A percentile compares a stretch with the other conserved stretches of the same genome.
phyloP scores from a whole-genome alignment of 1,140 invertebrate species.

The Reticulitermes speratus region DNA sequence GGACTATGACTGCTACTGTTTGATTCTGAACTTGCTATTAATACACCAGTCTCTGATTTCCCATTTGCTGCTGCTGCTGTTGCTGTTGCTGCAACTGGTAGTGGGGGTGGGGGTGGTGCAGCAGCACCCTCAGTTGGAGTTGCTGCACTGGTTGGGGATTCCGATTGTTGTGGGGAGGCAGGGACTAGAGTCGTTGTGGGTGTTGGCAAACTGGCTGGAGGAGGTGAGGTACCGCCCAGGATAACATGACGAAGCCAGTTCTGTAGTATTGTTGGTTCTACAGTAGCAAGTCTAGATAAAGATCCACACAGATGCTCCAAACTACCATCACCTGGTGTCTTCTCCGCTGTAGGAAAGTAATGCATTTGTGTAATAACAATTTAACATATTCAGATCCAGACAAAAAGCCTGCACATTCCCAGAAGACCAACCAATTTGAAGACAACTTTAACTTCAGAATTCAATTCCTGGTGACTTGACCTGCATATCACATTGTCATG shows the following conservation, averaged over 20 bases:
- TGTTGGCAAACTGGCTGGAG: slow-evolving; percentile 40
- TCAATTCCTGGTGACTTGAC: too few species aligned
- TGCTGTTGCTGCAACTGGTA: neutral
- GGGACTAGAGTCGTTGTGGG: slow-evolving; percentile 27
- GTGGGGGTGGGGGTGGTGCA: neutral
- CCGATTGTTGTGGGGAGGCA: neutral
- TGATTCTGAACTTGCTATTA: slow-evolving; percentile 29
- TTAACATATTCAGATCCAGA: too few species aligned
- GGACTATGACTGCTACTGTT: slow-evolving; percentile 32
- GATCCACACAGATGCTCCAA: slow-evolving; percentile 69
- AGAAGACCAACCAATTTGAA: too few species aligned
- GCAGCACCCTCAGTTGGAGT: neutral
- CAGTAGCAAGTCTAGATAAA: slow-evolving; percentile 63
- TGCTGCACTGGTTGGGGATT: neutral
- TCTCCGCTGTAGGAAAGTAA: slow-evolving; percentile 48
- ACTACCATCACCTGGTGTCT: slow-evolving; percentile 57
- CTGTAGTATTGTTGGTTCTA: slow-evolving; percentile 65
- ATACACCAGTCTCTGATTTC: neutral
- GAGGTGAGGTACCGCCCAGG: slow-evolving; percentile 53
- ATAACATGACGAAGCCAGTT: slow-evolving; percentile 69
- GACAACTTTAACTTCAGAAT: too few species aligned
- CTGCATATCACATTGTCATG: too few species aligned
- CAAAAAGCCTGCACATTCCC: too few species aligned
- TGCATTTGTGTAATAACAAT: too few species aligned
- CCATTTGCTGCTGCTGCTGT: slow-evolving; percentile 39